Base-by-base conservation (phyloP, 1,140 invertebrate genomes). In the Medauroidea extradentata region DNA sequence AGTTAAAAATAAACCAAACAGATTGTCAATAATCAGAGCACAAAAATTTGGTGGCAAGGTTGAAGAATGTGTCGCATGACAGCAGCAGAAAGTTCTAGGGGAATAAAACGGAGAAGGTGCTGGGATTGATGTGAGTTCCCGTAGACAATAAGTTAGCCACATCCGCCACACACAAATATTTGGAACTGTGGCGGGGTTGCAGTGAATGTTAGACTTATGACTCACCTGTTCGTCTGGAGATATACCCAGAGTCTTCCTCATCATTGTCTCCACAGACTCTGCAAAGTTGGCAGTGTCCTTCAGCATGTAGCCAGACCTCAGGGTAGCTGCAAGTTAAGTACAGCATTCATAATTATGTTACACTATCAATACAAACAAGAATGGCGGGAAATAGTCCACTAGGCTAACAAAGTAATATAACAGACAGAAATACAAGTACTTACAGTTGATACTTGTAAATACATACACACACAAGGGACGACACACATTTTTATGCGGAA, bases 271-370 rank as follows among this genome's bases (percentile, higher is more conserved):
- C 16, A 98, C 88, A 59, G 88, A 85, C 5, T 87, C 81, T 1
- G 94, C 93, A 78, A 97, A 98, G 24, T 84, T 84, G 3, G 85
- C 79, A 0, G 94, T 93, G 71, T 98, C 94, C 61, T 83, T 82
- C 0, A 98, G 75, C 83, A 89, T 87, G 69, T 86, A 98, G 0
- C 95, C 95, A 4, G 93, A 96, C 58, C 93, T 80, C 21, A 99
- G 76, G 2, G 94, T 98, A 0, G 97, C 95, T 18, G 80, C 62
- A 59, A 63, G n/a, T n/a, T n/a, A n/a, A n/a, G n/a, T n/a, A n/a
- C n/a, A n/a, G n/a, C n/a, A n/a, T n/a, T n/a, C n/a, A n/a, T n/a
- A n/a, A n/a, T n/a, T n/a, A n/a, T n/a, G n/a, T n/a, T n/a, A n/a
- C n/a, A n/a, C n/a, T n/a, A n/a, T n/a, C n/a, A n/a, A n/a, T n/a